Percentiles rank a stretch among this genome's conserved stretches.
Evolutionary conservation across 30 jellyfish, hydroid and myxozoan species (phyloP).

Genomic region (Chrysaora quinquecirrha): DNA sequence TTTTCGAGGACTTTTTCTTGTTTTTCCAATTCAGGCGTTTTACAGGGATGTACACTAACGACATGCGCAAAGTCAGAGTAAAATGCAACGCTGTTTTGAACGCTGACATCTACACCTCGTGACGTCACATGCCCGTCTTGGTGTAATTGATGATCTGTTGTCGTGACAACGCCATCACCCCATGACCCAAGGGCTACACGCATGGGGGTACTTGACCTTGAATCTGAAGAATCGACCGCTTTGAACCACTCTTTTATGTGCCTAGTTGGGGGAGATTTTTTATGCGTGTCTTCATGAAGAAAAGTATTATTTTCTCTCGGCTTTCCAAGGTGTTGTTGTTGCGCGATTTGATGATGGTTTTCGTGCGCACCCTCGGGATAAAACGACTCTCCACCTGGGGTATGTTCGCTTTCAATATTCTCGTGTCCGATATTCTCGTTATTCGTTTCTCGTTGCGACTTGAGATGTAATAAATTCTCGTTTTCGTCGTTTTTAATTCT

Average conservation of each 20-base stretch:
- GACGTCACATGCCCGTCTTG: conserved; percentile 45
- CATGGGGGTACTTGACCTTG: conserved; percentile 12
- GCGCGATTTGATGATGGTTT: neutral
- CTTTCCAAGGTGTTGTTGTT: neutral
- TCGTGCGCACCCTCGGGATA: neutral
- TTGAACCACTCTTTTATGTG: conserved; percentile 10
- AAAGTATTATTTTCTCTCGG: neutral
- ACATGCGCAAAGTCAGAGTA: conserved; percentile 34
- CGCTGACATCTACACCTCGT: conserved; percentile 41
- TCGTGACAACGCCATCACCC: conserved; percentile 60
- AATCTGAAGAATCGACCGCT: neutral
- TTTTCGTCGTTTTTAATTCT: neutral
- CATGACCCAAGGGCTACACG: conserved; percentile 35
- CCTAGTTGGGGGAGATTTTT: neutral
- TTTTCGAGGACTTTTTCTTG: neutral
- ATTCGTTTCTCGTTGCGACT: neutral
- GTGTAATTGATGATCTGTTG: neutral
- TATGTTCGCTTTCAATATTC: neutral
- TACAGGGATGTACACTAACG: neutral
- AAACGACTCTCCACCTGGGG: too few species aligned
- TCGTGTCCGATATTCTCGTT: neutral
- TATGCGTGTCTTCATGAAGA: neutral
- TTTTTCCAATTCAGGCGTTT: neutral
- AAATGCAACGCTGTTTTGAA: conserved; percentile 38
- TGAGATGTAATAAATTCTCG: neutral